Base-by-base conservation (phyloP, 2,888 invertebrate genomes). In the Salpingus planirostris region DNA sequence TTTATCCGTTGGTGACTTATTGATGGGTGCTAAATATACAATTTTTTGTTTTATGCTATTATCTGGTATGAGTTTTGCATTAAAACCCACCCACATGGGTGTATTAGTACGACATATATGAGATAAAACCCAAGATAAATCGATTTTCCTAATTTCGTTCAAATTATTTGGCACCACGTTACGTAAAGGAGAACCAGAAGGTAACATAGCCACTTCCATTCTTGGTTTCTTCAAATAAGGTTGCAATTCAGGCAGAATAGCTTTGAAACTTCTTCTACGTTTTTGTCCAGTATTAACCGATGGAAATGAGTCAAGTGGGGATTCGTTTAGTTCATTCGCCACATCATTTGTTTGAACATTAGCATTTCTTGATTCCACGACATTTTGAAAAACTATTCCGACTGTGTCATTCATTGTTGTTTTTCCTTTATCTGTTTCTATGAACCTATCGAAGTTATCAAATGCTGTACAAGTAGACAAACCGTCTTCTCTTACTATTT, bases 11-110 rank as follows among this genome's bases (percentile, higher is more conserved):
- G 52, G 57, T 21, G 55, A 59, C 7, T 18, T 13, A 40, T 59
- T 58, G 21, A 57, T 58, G 11, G 45, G 52, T 6, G 54, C 24
- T 27, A 56, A 50, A 37, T 56, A 56, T 14, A 48, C 43, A 11
- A 55, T 38, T 28, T 11, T 49, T 24, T 55, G 52, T 5, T 22
- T 46, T 30, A 40, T 27, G 29, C 44, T 50, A 4, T 31, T 12
- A 33, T 50, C 46, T 11, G 5, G 27, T 7, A 12, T 29, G 5
- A 45, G 43, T 29, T 29, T 42, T 28, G 47, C 43, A 27, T 54
- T 55, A 25, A 39, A 54, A 36, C 52, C 51, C 21, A 50, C 26
- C 52, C 52, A 54, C 52, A 49, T 47, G 10, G 50, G 50, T 6
- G 18, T 18, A 5, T 6, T 6, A 18, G 5, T 18, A 8, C 18